Conservation (phyloP, 1,140 invertebrate genomes). For the Cepaea nemoralis region DNA sequence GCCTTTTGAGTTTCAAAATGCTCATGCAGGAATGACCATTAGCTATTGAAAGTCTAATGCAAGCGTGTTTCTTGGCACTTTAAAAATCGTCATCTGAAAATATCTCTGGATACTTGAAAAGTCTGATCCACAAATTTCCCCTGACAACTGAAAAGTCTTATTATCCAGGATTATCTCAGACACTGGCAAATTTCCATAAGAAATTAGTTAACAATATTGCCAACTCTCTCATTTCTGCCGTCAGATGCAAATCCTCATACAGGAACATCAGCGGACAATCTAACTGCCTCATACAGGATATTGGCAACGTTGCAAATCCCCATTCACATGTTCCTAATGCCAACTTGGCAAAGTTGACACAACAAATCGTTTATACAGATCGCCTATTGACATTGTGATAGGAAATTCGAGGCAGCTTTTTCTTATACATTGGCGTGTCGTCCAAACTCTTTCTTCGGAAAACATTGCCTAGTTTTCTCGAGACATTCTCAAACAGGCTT, state of each 20-base stretch:
- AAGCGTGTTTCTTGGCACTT: not conserved
- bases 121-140: not conserved
- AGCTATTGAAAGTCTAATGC: not conserved
- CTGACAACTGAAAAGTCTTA: not conserved
- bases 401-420: not conserved
- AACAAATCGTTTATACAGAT: constrained; percentile 23
- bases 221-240: too few relatives aligned
- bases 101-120: not conserved
- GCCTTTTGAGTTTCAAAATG: not conserved
- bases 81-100: not conserved
- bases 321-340: not conserved
- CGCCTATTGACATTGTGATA: constrained; percentile 33
- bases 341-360: not conserved
- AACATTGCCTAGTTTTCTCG: constrained; percentile 71
- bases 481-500: constrained; percentile 83
- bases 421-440: constrained; percentile 25
- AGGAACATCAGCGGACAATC: too few relatives aligned
- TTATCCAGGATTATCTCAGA: too few relatives aligned
- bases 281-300: too few relatives aligned
- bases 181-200: not conserved
- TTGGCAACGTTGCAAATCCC: not conserved
- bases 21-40: not conserved
- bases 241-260: not conserved
- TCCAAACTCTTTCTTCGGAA: constrained; percentile 46
- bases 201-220: not conserved